Evolutionary conservation across 2,888 invertebrate genomes (phyloP), one percentile per base, ranked within the genome.

Genomic region (Nemotelus pantherinus): DNA sequence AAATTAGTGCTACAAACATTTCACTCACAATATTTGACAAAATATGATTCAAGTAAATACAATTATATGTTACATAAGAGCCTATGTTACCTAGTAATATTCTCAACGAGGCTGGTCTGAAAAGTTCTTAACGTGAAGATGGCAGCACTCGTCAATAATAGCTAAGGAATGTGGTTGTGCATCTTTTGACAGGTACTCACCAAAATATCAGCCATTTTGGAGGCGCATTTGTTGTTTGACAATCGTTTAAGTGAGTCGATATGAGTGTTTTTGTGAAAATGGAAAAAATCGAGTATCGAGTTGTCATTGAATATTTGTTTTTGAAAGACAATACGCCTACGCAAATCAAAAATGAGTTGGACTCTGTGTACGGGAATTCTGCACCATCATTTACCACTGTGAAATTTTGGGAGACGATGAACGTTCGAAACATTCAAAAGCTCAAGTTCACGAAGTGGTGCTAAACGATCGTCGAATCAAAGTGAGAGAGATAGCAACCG

Each of bases 401-500:
- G 67, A 64, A 75, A 53, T 63, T 76, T 77, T 65, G 67, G 60
- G 64, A 67, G 75, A 75, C 67, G 67, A 78, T 78, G 65, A 78
- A 67, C 67, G 67, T 65, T 76, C 74, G 57, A 75, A 67, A 76
- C n/a, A n/a, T 70, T 48, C 71, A 77, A 77, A 79, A 72, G 39
- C 67, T 47, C 48, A 41, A 64, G 9, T 64, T 64, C 5, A 43
- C 44, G 81, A 83, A 80, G 78, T 83, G 76, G 80, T 83, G 70
- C 80, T 82, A 79, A 81, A 79, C 79, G 82, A 84, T 79, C 82
- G 83, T 70, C 80, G 82, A 84, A 78, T 82, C 79, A 84, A 83
- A 79, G 81, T 83, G 77, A 81, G 82, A 5, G 81, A 84, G 82
- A 81, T 82, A 81, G 82, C 81, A 79, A 79, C 82, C n/a, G 47